phyloP scores from a whole-genome alignment of 2,888 invertebrate species.

The Trilocha varians region DNA sequence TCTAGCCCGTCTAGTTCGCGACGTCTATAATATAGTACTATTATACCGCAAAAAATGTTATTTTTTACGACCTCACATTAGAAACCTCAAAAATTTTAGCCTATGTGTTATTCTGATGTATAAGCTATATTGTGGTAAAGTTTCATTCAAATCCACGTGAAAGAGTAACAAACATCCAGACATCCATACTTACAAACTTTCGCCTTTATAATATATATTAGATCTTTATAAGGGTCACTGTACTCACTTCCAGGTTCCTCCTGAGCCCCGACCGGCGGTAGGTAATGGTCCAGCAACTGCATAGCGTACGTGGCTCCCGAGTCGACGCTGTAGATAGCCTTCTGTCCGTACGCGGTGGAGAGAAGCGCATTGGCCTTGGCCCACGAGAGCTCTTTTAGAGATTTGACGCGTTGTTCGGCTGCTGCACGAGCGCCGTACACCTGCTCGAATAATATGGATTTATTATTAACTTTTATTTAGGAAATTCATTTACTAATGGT shows the following conservation, averaged over 20 bases:
- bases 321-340: conserved; percentile 78
- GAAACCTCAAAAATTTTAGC: too few relatives aligned
- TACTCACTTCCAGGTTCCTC: conserved; percentile 65
- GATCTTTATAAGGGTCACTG: neutral
- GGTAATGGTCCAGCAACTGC: conserved; percentile 81
- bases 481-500: too few relatives aligned
- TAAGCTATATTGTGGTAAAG: too few relatives aligned
- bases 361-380: conserved; percentile 80
- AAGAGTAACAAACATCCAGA: too few relatives aligned
- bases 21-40: too few relatives aligned
- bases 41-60: too few relatives aligned
- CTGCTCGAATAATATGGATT: conserved; percentile 19
- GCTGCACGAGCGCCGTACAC: conserved; percentile 62
- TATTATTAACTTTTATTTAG: neutral
- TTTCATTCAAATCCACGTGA: too few relatives aligned
- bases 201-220: too few relatives aligned
- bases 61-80: too few relatives aligned
- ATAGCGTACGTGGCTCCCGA: conserved; percentile 79
- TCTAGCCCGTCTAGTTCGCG: too few relatives aligned
- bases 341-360: conserved; percentile 78
- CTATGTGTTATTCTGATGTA: too few relatives aligned
- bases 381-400: conserved; percentile 79
- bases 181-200: too few relatives aligned
- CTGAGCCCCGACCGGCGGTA: conserved; percentile 67
- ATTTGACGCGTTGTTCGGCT: conserved; percentile 74